phyloP scores from a whole-genome alignment of 1,140 invertebrate genomes.

The Amphibalanus amphitrite region DNA sequence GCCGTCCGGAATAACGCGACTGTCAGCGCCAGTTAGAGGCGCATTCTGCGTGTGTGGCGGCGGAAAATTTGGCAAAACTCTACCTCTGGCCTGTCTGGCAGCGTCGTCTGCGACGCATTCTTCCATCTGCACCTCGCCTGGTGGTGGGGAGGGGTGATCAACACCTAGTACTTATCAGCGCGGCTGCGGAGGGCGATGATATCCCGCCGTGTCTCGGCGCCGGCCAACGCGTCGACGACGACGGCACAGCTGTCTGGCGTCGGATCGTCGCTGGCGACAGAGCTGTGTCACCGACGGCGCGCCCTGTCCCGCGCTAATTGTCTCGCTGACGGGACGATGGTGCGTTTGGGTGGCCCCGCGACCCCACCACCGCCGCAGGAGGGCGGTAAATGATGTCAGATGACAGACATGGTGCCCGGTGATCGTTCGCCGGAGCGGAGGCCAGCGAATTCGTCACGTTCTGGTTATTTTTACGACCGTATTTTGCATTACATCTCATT shows the following conservation, averaged over 20 bases:
- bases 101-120: too few species aligned
- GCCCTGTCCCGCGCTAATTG: too few species aligned
- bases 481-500: neutral
- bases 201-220: neutral
- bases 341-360: too few species aligned
- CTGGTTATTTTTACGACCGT: neutral
- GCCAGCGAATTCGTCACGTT: neutral
- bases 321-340: too few species aligned
- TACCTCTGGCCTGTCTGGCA: too few species aligned
- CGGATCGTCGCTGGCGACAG: neutral
- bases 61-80: too few species aligned
- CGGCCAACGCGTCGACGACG: neutral
- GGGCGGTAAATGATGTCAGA: too few species aligned
- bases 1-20: neutral
- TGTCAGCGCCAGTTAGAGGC: constrained; percentile 6
- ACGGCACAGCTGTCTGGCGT: neutral
- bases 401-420: too few species aligned
- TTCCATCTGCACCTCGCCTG: too few species aligned
- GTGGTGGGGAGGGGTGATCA: constrained; percentile 8
- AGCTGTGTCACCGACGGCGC: too few species aligned
- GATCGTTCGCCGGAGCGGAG: neutral
- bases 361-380: too few species aligned
- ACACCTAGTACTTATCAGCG: constrained; percentile 6
- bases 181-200: constrained; percentile 6
- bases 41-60: too few species aligned